A percentile compares a stretch with the other conserved stretches of the same genome.
phyloP scores from a whole-genome alignment of 2,888 invertebrate species.

The Ochlodes sylvanus region DNA sequence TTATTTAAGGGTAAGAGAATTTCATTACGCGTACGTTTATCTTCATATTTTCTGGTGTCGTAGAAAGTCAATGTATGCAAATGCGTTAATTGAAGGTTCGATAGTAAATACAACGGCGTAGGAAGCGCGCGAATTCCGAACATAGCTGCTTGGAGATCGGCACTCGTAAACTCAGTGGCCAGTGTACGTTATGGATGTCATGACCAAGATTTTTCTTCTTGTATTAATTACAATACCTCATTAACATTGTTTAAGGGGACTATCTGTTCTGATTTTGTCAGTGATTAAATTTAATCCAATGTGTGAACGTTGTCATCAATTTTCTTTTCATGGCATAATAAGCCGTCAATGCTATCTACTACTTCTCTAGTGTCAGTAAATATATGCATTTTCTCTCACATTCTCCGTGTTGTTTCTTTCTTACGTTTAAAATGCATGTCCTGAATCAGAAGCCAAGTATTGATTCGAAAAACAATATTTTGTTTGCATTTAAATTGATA shows the following conservation, averaged over 20 bases:
- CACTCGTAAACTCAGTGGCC: constrained; percentile 16
- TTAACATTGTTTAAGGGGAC: background rate
- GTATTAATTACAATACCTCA: background rate
- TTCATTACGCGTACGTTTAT: background rate
- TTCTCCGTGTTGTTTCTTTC: too few relatives aligned
- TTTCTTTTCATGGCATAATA: too few relatives aligned
- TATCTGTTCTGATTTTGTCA: background rate
- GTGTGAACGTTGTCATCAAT: too few relatives aligned
- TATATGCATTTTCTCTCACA: too few relatives aligned
- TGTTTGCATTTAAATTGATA: too few relatives aligned
- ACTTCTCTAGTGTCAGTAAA: too few relatives aligned
- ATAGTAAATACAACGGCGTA: constrained; percentile 25
- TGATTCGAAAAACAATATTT: too few relatives aligned
- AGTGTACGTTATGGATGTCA: constrained; percentile 13
- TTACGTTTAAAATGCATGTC: too few relatives aligned
- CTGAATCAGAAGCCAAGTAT: too few relatives aligned
- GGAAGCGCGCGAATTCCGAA: constrained; percentile 36
- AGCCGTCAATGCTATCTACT: too few relatives aligned
- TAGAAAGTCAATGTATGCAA: constrained; percentile 27
- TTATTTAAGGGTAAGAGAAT: too few relatives aligned
- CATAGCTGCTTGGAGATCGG: constrained; percentile 39
- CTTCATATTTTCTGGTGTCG: constrained; percentile 9
- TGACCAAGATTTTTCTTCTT: constrained; percentile 5
- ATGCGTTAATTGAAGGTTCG: constrained; percentile 30
- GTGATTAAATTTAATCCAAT: too few relatives aligned